Conservation (phyloP, 2,797 vertebrate species). For the Poecilia wingei region DNA sequence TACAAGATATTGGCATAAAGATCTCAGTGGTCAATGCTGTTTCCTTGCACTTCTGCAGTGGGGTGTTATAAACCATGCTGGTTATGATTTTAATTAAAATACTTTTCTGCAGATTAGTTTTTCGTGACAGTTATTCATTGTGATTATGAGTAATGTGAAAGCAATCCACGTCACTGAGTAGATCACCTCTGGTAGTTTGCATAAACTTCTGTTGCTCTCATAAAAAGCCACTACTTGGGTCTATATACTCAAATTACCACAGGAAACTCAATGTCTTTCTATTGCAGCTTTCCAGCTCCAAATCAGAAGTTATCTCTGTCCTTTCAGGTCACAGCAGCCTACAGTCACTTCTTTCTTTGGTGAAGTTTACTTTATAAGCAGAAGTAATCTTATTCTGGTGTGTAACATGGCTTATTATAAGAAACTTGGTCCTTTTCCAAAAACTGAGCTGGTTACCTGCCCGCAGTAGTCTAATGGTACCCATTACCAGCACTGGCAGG, state of each 20-base stretch:
- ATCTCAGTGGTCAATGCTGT: neutral
- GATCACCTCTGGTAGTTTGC: neutral
- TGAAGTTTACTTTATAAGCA: constrained; percentile 28
- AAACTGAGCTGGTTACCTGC: constrained; percentile 46
- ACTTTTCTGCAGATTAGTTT: neutral
- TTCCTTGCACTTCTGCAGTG: neutral
- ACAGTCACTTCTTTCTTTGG: constrained; percentile 36
- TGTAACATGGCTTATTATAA: constrained; percentile 34
- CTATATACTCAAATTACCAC: neutral
- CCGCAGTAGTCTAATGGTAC: constrained; percentile 52
- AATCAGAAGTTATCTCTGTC: neutral
- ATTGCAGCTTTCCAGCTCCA: neutral
- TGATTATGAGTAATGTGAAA: neutral
- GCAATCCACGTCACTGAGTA: neutral
- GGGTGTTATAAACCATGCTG: neutral
- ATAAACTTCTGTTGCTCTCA: neutral
- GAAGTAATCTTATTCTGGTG: constrained; percentile 17
- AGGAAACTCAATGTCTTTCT: neutral
- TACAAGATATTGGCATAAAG: neutral
- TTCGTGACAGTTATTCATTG: neutral
- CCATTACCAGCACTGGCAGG: constrained; percentile 59
- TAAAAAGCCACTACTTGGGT: neutral
- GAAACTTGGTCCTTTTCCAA: constrained; percentile 47
- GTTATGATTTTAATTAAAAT: neutral
- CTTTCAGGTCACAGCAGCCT: neutral